Conservation (phyloP, 2,113 vertebrate genomes). For the Chloroceryle aenea region DNA sequence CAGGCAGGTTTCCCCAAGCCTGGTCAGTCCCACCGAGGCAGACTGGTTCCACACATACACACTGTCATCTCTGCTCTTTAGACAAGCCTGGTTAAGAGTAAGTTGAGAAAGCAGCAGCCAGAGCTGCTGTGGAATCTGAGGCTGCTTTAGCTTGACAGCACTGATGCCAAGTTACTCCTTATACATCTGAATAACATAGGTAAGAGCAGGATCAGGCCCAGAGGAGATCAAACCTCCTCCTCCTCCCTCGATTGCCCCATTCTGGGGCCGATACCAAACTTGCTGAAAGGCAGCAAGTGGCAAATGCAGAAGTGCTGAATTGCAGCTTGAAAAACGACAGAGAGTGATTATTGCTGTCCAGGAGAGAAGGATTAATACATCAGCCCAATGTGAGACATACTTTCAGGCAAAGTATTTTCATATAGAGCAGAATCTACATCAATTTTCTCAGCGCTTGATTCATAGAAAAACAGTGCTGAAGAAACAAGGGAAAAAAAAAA, state of each 20-base stretch:
- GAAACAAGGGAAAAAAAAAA: not conserved
- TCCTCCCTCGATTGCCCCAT: not conserved
- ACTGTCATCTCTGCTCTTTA: not conserved
- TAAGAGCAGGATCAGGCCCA: not conserved
- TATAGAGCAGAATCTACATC: not conserved
- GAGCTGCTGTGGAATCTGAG: not conserved
- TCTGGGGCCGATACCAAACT: not conserved
- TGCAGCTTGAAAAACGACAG: not conserved
- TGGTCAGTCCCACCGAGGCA: not conserved
- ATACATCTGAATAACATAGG: not conserved
- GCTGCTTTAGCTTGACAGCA: not conserved
- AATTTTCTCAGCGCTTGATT: not conserved
- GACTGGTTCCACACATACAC: not conserved
- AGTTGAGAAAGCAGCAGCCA: not conserved
- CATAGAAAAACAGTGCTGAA: not conserved
- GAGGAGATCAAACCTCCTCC: not conserved
- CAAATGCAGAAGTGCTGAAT: slow-evolving; percentile 22
- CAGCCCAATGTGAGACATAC: not conserved
- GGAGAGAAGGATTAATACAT: slow-evolving; percentile 44
- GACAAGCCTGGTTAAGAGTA: not conserved
- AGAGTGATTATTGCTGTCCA: slow-evolving; percentile 39
- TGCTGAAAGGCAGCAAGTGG: not conserved
- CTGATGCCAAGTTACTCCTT: not conserved
- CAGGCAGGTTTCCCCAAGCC: not conserved
- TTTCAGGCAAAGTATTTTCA: not conserved